Conservation (phyloP, 2,888 invertebrate species). For the Chrysolina haemoptera region DNA sequence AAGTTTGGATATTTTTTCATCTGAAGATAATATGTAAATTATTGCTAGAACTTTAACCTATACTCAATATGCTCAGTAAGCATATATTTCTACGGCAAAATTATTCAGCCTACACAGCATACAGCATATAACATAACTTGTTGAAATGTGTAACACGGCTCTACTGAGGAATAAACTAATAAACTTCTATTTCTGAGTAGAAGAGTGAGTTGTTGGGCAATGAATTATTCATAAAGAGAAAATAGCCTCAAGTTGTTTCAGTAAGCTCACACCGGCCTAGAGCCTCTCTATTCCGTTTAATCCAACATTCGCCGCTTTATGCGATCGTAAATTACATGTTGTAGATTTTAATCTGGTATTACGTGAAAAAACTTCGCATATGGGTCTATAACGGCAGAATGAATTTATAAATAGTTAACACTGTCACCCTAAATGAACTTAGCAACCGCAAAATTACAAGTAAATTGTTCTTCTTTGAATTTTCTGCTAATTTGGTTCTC, state of each 20-base stretch:
- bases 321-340: conserved; percentile 32
- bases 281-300: conserved; percentile 27
- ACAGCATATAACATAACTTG: conserved; percentile 24
- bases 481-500: too few relatives aligned
- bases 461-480: not conserved
- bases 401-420: not conserved
- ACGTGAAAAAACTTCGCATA: conserved; percentile 2
- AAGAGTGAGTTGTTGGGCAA: conserved; percentile 46
- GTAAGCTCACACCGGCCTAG: conserved; percentile 26
- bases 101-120: not conserved
- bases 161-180: conserved; percentile 35
- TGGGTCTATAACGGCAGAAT: not conserved
- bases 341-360: conserved; percentile 14
- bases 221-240: conserved; percentile 50
- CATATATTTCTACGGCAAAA: too few relatives aligned
- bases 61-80: too few relatives aligned
- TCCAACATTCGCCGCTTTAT: conserved; percentile 34
- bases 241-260: conserved; percentile 46
- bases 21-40: too few relatives aligned
- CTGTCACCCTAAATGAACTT: not conserved
- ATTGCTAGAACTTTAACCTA: too few relatives aligned
- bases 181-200: conserved; percentile 34
- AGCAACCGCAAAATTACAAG: not conserved
- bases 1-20: too few relatives aligned
- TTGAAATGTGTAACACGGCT: conserved; percentile 28